Conservation (phyloP, 1,140 invertebrate genomes). For the Carposina sasakii region DNA sequence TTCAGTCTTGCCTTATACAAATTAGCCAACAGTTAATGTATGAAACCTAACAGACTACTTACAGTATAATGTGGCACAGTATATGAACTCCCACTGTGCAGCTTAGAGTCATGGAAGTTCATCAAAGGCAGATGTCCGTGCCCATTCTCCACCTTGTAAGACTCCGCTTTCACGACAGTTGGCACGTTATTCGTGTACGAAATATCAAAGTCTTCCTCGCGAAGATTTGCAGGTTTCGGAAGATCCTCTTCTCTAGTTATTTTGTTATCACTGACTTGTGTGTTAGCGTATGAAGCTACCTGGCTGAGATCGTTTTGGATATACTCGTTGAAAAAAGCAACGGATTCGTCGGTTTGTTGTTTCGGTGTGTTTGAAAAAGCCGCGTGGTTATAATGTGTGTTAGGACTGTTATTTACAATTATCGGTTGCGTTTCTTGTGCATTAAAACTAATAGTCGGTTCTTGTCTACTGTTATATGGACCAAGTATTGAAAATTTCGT, state of each 20-base stretch:
- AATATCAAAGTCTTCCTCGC: slow-evolving; percentile 33
- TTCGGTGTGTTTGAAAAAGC: too few relatives aligned
- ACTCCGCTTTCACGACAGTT: slow-evolving; percentile 33
- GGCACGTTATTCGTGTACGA: slow-evolving; percentile 50
- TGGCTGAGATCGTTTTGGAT: slow-evolving; percentile 30
- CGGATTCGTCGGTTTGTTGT: too few relatives aligned
- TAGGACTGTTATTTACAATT: background rate
- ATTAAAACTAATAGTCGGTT: too few relatives aligned
- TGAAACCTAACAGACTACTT: too few relatives aligned
- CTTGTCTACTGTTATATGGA: too few relatives aligned
- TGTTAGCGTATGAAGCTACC: background rate
- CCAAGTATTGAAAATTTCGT: background rate
- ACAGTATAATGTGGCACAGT: slow-evolving; percentile 61
- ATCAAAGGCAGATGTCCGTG: slow-evolving; percentile 52
- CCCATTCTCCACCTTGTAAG: slow-evolving; percentile 48
- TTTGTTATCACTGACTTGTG: slow-evolving; percentile 28
- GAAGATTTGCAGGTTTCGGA: slow-evolving; percentile 43
- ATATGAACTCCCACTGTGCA: slow-evolving; percentile 53
- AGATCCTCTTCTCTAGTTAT: slow-evolving; percentile 37
- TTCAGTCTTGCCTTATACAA: too few relatives aligned
- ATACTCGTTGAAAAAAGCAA: slow-evolving; percentile 28
- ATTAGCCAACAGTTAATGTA: too few relatives aligned
- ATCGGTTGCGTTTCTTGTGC: background rate
- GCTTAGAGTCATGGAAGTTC: slow-evolving; percentile 49
- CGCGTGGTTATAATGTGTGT: too few relatives aligned